Evolutionary conservation across 1,140 invertebrate species (phyloP).

Genomic region (Megathymus violae): DNA sequence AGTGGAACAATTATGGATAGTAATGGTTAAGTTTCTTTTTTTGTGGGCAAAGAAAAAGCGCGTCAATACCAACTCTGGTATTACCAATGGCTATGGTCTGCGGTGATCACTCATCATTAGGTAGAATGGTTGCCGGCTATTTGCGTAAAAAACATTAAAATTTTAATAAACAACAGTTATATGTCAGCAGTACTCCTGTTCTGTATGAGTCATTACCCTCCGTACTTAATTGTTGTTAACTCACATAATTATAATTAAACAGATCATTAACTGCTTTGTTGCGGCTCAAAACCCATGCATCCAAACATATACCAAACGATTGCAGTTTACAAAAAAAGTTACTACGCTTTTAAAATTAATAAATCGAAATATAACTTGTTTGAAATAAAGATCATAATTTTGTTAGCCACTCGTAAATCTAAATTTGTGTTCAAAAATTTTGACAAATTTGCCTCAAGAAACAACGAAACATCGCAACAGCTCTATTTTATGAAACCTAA

Average conservation of each 20-base stretch:
- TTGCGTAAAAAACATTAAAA: background rate
- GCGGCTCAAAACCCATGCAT: slow-evolving; percentile 41
- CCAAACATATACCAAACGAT: slow-evolving; percentile 26
- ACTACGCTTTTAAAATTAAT: background rate
- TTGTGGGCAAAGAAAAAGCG: no score
- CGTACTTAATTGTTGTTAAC: slow-evolving; percentile 48
- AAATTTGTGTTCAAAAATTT: slow-evolving; percentile 22
- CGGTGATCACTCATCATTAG: no score
- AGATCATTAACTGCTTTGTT: slow-evolving; percentile 59
- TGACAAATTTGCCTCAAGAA: slow-evolving; percentile 21
- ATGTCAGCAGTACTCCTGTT: slow-evolving; percentile 30
- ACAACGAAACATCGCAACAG: background rate
- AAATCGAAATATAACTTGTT: background rate
- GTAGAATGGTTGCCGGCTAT: no score
- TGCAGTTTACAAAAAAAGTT: slow-evolving; percentile 29
- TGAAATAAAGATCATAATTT: slow-evolving; percentile 2
- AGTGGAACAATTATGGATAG: no score
- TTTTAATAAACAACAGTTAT: slow-evolving; percentile 10
- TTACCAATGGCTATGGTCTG: no score
- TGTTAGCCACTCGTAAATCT: background rate
- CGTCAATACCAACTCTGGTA: no score
- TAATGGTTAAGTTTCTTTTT: no score
- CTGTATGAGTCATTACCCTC: slow-evolving; percentile 48
- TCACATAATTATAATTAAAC: slow-evolving; percentile 58
- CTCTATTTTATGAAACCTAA: slow-evolving; percentile 8